Evolutionary conservation across 2,888 invertebrate species (phyloP), one percentile per base, ranked within the genome.

Genomic region (Lordiphosa fenestrarum): DNA sequence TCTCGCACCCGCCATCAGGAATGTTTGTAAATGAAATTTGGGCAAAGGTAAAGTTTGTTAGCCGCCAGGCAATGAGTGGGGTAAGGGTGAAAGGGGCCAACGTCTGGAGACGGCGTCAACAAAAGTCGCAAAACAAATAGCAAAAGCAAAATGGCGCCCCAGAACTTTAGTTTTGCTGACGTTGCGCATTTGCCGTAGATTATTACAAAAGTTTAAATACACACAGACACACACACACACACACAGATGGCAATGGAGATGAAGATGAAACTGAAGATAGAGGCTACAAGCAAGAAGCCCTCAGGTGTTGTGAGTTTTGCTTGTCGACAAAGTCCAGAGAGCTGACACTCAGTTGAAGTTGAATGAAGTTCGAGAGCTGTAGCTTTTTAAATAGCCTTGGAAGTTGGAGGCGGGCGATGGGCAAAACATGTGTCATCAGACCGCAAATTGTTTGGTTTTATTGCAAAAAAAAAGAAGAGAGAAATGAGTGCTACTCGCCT

Each of bases 121-220:
- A 72, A 73, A 78, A 74, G 78, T 74, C 68, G 73, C 74, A 70
- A 78, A 75, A 78, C 80, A 75, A 75, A 78, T 67, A 77, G 65
- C 67, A 76, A 76, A 80, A 71, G 77, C 59, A 71, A 81, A 81
- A 76, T 80, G 81, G 74, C 71, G 77, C 66, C 73, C 67, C 53
- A 54, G 67, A 81, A 80, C 71, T 80, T 58, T 55, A 23, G 54
- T 49, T 35, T 70, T 59, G 75, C 70, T 81, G 77, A 78, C 81
- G 66, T 67, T 78, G 81, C 81, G 77, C 78, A 78, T 74, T 78
- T 78, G 74, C 73, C 59, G 81, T 77, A 77, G 78, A 81, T 78
- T 78, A 78, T 78, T 78, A 71, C 78, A 77, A 81, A 81, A 78
- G 81, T 78, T 78, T 77, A 81, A 81, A 72, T 66, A 77, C 77